Base-by-base conservation (phyloP, 2,797 vertebrate genomes). In the Pitangus sulphuratus region DNA sequence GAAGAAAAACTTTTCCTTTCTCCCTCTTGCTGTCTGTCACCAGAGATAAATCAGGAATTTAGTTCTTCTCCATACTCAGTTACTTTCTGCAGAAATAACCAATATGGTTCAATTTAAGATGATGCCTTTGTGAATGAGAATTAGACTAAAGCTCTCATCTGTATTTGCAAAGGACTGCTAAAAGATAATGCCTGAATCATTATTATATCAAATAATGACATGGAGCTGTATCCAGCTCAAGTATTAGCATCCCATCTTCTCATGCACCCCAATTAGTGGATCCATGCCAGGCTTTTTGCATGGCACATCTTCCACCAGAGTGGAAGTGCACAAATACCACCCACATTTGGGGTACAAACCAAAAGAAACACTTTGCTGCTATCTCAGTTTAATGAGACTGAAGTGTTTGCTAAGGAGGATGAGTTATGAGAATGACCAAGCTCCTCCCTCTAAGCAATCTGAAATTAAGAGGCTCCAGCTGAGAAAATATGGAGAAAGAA, bases 201-300 rank as follows among this genome's bases (percentile, higher is more conserved):
- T 82, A 47, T 26, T 25, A 75, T 31, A 21, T 66, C 26, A 84
- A 81, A 56, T 18, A 81, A 56, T 18, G 5, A 20, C 37, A 53
- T 60, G 42, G 20, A 37, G 40, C 48, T 80, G 50, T 4, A 22
- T 6, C 15, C 68, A 35, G 37, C n/a, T 26, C n/a, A 44, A 14
- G 28, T 33, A 18, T 35, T 3, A 1, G 11, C 16, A 56, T 40
- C 15, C 25, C n/a, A 69, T 33, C 3, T 0, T 4, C 50, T 42
- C 47, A 30, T 6, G 9, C 25, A 11, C 3, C 5, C 1, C 26
- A 28, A 20, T n/a, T 12, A 30, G 37, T 1, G 6, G 37, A 4
- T 25, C 31, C 14, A 5, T 0, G 4, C 9, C 75, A 64, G 35
- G 21, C 4, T 12, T 30, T 30, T 11, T 1, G 0, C 0, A 3